These are phyloP conservation scores for Sorex maritimensis DNA, from an alignment of 2,797 vertebrate species.

Conservation along the genomic window DNA sequence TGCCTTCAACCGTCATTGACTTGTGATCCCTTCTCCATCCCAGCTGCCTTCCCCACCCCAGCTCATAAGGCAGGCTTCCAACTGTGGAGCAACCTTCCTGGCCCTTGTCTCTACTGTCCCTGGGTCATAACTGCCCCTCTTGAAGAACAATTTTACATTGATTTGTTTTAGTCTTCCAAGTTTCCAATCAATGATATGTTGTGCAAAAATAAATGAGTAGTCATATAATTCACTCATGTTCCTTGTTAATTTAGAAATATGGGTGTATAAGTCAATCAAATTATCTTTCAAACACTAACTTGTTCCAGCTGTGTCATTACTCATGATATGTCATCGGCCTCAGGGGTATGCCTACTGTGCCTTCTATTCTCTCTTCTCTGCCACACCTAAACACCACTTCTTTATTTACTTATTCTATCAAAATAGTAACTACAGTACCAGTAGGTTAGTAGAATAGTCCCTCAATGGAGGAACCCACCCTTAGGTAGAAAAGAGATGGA, in stretches of 20 bases:
- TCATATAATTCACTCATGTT: not conserved
- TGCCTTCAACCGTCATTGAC: too few relatives aligned
- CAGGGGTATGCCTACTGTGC: not conserved
- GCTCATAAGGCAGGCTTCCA: too few relatives aligned
- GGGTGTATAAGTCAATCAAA: conserved; percentile 24
- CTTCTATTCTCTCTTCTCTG: not conserved
- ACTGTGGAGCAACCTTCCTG: too few relatives aligned
- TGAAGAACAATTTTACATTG: conserved; percentile 3
- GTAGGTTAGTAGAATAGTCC: not conserved
- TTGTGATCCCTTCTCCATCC: too few relatives aligned
- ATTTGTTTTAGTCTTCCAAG: not conserved
- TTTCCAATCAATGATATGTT: not conserved
- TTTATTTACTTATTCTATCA: not conserved
- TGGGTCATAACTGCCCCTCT: not conserved
- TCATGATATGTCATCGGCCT: not conserved
- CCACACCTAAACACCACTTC: not conserved
- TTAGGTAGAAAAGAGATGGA: not conserved
- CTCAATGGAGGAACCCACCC: not conserved
- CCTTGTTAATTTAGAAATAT: conserved; percentile 41
- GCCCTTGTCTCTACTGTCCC: too few relatives aligned
- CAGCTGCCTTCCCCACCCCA: too few relatives aligned
- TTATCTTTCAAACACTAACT: not conserved
- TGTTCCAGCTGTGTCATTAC: conserved; percentile 4
- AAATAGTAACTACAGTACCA: not conserved
- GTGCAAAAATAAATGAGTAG: not conserved